Percentiles rank a stretch among this genome's conserved stretches.
Conservation (phyloP, 2,113 vertebrate species). For the Cochlearius cochlearius region DNA sequence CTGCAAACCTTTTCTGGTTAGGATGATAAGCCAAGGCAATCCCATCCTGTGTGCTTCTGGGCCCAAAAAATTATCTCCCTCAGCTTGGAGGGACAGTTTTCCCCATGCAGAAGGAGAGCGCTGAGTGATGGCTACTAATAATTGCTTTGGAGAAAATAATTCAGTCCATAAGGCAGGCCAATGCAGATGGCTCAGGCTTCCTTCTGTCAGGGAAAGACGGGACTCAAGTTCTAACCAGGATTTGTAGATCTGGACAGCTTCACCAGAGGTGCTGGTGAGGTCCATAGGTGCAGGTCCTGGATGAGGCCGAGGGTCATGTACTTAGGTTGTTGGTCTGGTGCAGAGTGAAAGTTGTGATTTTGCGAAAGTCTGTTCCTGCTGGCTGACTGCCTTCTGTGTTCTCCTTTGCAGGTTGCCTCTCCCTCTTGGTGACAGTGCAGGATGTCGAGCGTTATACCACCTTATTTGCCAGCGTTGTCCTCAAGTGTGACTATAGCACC, state of each 20-base stretch:
- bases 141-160: not conserved
- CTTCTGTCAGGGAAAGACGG: not conserved
- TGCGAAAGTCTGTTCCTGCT: not conserved
- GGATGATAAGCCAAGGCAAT: not conserved
- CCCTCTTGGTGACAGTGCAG: constrained; percentile 83
- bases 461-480: constrained; percentile 82
- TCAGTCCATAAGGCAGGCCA: not conserved
- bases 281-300: not conserved
- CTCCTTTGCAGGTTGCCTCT: constrained; percentile 74
- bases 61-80: not conserved
- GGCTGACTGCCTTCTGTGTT: not conserved
- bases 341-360: not conserved
- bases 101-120: not conserved
- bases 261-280: not conserved
- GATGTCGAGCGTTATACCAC: constrained; percentile 76
- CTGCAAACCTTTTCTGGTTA: not conserved
- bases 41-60: not conserved
- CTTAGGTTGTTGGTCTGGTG: not conserved
- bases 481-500: constrained; percentile 92
- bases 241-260: not conserved
- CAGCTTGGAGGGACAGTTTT: not conserved
- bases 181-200: not conserved
- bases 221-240: not conserved
- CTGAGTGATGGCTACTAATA: not conserved
- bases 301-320: not conserved